A percentile compares a stretch with the other conserved stretches of the same genome.
Evolutionary conservation across 2,797 vertebrate species (phyloP).

Genomic region (Mionectes olivaceus): DNA sequence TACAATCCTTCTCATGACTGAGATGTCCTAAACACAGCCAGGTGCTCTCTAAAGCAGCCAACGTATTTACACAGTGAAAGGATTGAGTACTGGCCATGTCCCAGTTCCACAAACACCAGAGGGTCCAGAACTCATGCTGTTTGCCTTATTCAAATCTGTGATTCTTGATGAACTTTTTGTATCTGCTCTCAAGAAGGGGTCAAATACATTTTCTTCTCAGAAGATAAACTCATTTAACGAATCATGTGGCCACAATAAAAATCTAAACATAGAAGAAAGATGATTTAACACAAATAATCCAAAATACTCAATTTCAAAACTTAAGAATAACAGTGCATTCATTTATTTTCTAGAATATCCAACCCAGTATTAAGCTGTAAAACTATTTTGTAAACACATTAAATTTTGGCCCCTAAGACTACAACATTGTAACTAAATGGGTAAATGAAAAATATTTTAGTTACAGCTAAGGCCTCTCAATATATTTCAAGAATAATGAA

Average conservation of each 20-base stretch:
- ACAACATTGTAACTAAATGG: constrained; percentile 65
- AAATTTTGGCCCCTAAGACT: constrained; percentile 42
- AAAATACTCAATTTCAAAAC: neutral
- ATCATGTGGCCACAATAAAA: constrained; percentile 15
- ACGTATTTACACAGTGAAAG: constrained; percentile 72
- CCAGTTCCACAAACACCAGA: constrained; percentile 75
- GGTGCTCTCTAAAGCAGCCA: constrained; percentile 81
- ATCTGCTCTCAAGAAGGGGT: constrained; percentile 30
- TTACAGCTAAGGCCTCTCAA: constrained; percentile 69
- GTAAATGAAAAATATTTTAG: constrained; percentile 72
- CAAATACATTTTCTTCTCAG: constrained; percentile 69
- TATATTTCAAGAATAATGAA: constrained; percentile 70
- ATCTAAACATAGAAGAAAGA: constrained; percentile 11
- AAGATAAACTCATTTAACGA: constrained; percentile 3
- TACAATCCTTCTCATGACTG: constrained; percentile 80
- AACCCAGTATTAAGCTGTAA: constrained; percentile 17
- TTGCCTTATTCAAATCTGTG: constrained; percentile 72
- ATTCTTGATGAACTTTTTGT: constrained; percentile 59
- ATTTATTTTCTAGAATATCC: constrained; percentile 45
- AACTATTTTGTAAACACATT: constrained; percentile 48
- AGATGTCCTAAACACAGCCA: constrained; percentile 78
- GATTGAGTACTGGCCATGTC: constrained; percentile 73
- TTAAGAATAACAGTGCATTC: constrained; percentile 1
- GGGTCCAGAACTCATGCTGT: constrained; percentile 73
- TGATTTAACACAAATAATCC: constrained; percentile 1